These are phyloP conservation scores for Linyphia triangularis DNA, from an alignment of 2,888 invertebrate species.

Conservation along the genomic window DNA sequence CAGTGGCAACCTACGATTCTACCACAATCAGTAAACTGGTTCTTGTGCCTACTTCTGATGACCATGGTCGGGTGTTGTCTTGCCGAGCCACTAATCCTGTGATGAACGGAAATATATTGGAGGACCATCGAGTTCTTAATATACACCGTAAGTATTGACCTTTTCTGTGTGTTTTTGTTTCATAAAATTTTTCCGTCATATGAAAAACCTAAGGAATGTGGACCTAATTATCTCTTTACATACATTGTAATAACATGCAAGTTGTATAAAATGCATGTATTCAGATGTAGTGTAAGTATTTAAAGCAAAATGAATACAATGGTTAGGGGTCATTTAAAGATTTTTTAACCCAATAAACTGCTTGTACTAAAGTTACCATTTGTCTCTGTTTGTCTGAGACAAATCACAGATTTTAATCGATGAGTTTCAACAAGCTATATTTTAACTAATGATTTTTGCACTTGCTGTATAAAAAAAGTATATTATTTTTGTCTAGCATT, in stretches of 20 bases:
- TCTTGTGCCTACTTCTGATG: slow-evolving; percentile 77
- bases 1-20: slow-evolving; percentile 70
- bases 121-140: slow-evolving; percentile 77
- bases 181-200: not conserved
- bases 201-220: too few species aligned
- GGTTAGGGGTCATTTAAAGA: not conserved
- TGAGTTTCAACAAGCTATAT: too few species aligned
- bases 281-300: not conserved
- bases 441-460: too few species aligned
- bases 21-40: slow-evolving; percentile 77
- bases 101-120: slow-evolving; percentile 77
- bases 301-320: not conserved
- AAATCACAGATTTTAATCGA: too few species aligned
- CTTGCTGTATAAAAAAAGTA: too few species aligned
- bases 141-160: slow-evolving; percentile 77
- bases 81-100: slow-evolving; percentile 77
- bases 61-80: slow-evolving; percentile 77
- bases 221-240: not conserved
- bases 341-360: too few species aligned
- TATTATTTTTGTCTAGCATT: too few species aligned
- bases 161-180: not conserved
- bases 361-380: too few species aligned
- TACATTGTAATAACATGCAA: too few species aligned
- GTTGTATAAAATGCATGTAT: not conserved
- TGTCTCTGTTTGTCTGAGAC: too few species aligned